Conservation (phyloP, 2,797 vertebrate genomes). For the Schizothorax lantsangensis region DNA sequence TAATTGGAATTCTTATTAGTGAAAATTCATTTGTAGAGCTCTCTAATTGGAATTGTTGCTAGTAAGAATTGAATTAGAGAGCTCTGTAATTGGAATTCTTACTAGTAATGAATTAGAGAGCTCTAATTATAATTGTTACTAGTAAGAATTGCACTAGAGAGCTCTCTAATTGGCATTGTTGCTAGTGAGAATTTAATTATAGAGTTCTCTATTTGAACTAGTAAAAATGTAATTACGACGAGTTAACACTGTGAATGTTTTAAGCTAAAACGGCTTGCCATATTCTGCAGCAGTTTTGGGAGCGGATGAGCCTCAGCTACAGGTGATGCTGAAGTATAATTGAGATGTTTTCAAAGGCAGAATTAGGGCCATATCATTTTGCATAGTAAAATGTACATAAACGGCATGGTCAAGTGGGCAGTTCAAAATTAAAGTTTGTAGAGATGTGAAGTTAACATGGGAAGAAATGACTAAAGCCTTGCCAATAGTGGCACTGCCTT, state of each 20-base stretch:
- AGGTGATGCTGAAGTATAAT: neutral
- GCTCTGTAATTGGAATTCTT: neutral
- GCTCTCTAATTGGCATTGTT: neutral
- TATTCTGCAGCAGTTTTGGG: slow-evolving; percentile 1
- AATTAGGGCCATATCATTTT: neutral
- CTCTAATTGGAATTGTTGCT: neutral
- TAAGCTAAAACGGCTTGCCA: neutral
- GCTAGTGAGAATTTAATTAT: neutral
- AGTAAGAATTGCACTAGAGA: neutral
- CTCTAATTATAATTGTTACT: neutral
- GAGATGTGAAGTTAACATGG: neutral
- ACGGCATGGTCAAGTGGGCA: neutral
- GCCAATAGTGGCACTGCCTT: neutral
- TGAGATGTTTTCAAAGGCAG: neutral
- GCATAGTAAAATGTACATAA: neutral
- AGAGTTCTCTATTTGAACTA: neutral
- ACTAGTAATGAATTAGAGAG: neutral
- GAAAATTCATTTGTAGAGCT: neutral
- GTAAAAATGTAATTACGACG: neutral
- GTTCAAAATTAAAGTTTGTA: neutral
- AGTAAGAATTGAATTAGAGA: neutral
- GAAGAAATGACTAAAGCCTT: neutral
- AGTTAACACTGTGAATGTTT: neutral
- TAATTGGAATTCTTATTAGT: neutral
- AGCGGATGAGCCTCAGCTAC: slow-evolving; percentile 2